Conservation (phyloP, 2,113 vertebrate genomes). For the Phasianus colchicus region DNA sequence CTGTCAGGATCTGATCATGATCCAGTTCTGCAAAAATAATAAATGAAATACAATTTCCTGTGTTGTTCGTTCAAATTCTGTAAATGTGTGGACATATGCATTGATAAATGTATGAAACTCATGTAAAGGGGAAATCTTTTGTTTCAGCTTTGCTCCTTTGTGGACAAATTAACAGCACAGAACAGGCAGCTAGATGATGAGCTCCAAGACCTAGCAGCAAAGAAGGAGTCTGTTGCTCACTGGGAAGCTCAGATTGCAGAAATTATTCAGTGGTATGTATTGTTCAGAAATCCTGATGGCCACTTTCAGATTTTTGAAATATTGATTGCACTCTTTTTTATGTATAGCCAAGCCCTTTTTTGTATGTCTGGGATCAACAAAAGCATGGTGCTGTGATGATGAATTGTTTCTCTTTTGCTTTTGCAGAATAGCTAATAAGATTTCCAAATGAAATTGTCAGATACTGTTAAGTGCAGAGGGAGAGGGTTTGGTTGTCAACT, state of each 20-base stretch:
- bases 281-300: not conserved
- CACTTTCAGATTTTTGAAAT: not conserved
- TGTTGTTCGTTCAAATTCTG: not conserved
- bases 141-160: conserved; percentile 89
- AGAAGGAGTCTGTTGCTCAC: conserved; percentile 95
- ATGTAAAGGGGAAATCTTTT: not conserved
- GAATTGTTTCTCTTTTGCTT: not conserved
- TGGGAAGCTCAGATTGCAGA: conserved; percentile 99
- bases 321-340: not conserved
- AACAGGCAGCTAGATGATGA: conserved; percentile 95
- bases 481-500: not conserved
- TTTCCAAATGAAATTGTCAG: not conserved
- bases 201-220: conserved; percentile 90
- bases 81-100: not conserved
- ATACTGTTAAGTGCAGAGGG: not conserved
- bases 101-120: not conserved
- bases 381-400: not conserved
- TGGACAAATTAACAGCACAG: conserved; percentile 91
- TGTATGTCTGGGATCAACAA: not conserved
- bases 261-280: conserved; percentile 95
- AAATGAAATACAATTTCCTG: not conserved
- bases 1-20: not conserved
- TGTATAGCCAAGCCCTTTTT: not conserved
- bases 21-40: not conserved
- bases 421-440: not conserved